These are phyloP conservation scores for Brenthis hecate DNA, from an alignment of 2,888 invertebrate species.

Conservation along the genomic window DNA sequence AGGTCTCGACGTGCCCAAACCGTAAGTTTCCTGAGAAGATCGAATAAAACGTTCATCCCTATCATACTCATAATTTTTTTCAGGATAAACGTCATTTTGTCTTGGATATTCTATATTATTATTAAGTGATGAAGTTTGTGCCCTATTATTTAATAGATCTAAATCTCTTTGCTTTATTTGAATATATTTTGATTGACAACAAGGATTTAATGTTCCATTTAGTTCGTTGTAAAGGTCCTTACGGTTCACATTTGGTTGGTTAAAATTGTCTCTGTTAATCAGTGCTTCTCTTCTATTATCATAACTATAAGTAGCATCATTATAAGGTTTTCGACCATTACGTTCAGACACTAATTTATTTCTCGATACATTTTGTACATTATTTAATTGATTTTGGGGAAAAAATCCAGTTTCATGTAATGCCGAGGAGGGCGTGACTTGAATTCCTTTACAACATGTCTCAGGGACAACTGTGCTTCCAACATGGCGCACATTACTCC, in stretches of 20 bases:
- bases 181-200: not conserved
- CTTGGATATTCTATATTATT: not conserved
- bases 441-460: not conserved
- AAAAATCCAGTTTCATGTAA: not conserved
- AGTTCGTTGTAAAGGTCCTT: too few species aligned
- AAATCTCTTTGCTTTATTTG: not conserved
- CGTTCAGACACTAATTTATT: too few species aligned
- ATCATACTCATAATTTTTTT: not conserved
- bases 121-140: not conserved
- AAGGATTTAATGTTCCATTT: slow-evolving; percentile 1
- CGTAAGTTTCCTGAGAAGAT: not conserved
- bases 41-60: not conserved
- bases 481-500: not conserved
- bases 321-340: too few species aligned
- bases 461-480: slow-evolving; percentile 6
- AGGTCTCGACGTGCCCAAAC: not conserved
- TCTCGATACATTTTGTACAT: not conserved
- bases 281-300: too few species aligned
- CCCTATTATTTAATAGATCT: not conserved
- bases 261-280: too few species aligned
- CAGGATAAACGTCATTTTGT: not conserved
- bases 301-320: too few species aligned
- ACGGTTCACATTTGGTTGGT: too few species aligned
- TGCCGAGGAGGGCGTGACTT: not conserved
- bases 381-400: not conserved